phyloP scores from a whole-genome alignment of 2,888 invertebrate genomes.

The Nephrotoma guestfalica region DNA sequence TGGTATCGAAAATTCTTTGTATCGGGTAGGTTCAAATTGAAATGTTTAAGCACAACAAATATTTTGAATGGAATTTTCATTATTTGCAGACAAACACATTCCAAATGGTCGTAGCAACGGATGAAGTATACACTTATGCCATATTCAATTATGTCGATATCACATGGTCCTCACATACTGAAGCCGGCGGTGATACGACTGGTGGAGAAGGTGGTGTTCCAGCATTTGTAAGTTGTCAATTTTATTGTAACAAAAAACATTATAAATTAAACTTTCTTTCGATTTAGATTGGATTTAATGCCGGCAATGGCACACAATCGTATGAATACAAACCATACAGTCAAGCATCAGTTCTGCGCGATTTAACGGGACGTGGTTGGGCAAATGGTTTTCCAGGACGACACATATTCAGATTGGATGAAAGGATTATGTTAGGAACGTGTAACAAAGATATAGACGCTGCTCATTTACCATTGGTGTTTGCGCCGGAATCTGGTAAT shows the following conservation, averaged over 20 bases:
- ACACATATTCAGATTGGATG: conserved; percentile 90
- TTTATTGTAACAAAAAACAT: not conserved
- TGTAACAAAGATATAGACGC: conserved; percentile 85
- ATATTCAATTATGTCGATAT: conserved; percentile 89
- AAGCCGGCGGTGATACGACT: conserved; percentile 79
- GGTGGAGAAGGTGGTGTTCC: conserved; percentile 76
- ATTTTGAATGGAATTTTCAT: not conserved
- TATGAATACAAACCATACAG: conserved; percentile 85
- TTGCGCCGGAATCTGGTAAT: conserved; percentile 90
- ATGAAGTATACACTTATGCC: conserved; percentile 86
- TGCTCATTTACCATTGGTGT: conserved; percentile 64
- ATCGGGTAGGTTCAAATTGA: conserved; percentile 36
- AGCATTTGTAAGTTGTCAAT: conserved; percentile 54
- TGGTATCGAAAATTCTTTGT: conserved; percentile 67
- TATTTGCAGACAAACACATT: conserved; percentile 76
- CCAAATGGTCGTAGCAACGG: conserved; percentile 85
- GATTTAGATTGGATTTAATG: conserved; percentile 83
- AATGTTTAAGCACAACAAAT: not conserved
- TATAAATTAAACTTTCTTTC: not conserved
- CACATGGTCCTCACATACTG: conserved; percentile 82
- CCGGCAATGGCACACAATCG: conserved; percentile 82
- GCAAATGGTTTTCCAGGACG: conserved; percentile 79
- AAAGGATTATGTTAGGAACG: conserved; percentile 82
- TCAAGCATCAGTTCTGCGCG: conserved; percentile 69
- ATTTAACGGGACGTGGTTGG: conserved; percentile 71